Base-by-base conservation (phyloP, 2,888 invertebrate species). In the Chesias legatella region DNA sequence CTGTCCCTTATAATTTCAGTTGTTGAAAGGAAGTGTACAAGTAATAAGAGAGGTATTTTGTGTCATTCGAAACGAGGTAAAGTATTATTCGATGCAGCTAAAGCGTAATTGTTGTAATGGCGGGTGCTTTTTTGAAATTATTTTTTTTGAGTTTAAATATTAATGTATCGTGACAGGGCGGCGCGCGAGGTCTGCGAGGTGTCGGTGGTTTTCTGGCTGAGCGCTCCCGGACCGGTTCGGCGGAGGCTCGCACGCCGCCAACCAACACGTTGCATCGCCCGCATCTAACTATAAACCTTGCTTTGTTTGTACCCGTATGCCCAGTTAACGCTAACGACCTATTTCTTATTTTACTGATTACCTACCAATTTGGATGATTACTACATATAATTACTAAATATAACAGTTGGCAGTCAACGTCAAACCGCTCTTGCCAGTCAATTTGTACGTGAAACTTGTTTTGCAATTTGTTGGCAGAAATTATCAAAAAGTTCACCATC, bases 141-240 rank as follows among this genome's bases (percentile, higher is more conserved):
- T 72, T 77, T 73, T 77, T 73, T 75, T 75, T 61, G 60, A 71
- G 73, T 76, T 79, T 74, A 74, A 85, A 82, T 81, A 77, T 82
- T 81, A 84, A 85, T 86, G 80, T 81, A 78, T 84, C 84, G 82
- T 83, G 85, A 83, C 83, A 83, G 73, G 78, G 77, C 70, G 74
- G 70, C 67, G 69, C 63, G 67, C 59, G 60, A 54, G 59, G 63
- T 63, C 59, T 58, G 75, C 71, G 76, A 83, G 83, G 86, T 83
- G 86, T 84, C 76, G 76, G 81, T 73, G 84, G 83, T 84, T 86
- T 86, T 86, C 85, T 85, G 86, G 80, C 73, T 77, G 79, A 82
- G 78, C 79, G 86, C 81, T 67, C 71, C 53, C 70, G 63, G 83
- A 86, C 86, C 86, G 85, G 86, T 86, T 85, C 74, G 65, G 57